phyloP scores from a whole-genome alignment of 2,888 invertebrate genomes.

The Acanthosepion esculentum region DNA sequence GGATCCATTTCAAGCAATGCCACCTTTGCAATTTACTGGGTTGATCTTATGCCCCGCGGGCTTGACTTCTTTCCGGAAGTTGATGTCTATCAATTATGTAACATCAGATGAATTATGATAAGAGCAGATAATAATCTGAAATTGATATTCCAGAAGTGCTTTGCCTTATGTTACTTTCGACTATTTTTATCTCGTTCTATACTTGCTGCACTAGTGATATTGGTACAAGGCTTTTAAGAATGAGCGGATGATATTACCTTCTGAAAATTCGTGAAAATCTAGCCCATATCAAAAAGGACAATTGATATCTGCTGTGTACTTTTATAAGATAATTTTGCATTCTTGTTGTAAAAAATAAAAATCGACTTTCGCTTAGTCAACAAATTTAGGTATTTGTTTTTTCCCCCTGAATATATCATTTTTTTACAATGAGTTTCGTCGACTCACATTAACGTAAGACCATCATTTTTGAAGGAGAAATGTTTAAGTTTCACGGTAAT shows the following conservation, averaged over 20 bases:
- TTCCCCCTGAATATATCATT: too few relatives aligned
- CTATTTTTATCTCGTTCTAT: neutral
- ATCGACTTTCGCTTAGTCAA: too few relatives aligned
- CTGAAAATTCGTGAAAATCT: neutral
- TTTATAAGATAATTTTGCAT: too few relatives aligned
- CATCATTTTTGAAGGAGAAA: too few relatives aligned
- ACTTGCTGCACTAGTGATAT: neutral
- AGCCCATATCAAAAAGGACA: neutral
- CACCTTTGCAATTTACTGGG: conserved; percentile 15
- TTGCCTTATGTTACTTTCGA: neutral
- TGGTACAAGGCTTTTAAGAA: neutral
- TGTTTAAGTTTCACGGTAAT: too few relatives aligned
- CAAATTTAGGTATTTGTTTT: too few relatives aligned
- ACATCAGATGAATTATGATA: neutral
- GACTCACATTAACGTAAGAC: too few relatives aligned
- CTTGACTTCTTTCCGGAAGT: neutral
- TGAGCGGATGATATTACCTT: too few relatives aligned
- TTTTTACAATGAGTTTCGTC: too few relatives aligned
- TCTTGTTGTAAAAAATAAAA: too few relatives aligned
- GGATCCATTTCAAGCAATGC: neutral
- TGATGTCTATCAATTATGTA: neutral
- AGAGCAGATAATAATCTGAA: neutral
- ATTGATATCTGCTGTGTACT: neutral
- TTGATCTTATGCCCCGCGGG: neutral
- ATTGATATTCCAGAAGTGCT: neutral